A percentile compares a stretch with the other conserved stretches of the same genome.
These are phyloP conservation scores for Poliocrania exsul DNA, from an alignment of 2,797 vertebrate genomes.

Conservation along the genomic window DNA sequence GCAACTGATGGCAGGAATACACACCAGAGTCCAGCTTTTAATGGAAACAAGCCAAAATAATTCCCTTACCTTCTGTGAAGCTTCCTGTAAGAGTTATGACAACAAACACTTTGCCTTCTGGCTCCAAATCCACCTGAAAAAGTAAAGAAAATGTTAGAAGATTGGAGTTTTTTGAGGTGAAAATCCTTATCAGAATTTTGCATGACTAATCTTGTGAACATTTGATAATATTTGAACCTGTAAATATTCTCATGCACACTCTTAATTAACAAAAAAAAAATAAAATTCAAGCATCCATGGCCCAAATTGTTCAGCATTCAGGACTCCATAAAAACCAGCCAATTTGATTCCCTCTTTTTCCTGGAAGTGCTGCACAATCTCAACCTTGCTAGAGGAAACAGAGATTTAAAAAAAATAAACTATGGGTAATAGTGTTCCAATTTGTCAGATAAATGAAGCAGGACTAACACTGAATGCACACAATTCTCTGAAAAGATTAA, in stretches of 20 bases:
- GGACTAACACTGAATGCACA: neutral
- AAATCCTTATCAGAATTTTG: neutral
- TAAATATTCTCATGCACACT: neutral
- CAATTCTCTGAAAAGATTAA: neutral
- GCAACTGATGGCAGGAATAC: neutral
- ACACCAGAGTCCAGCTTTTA: neutral
- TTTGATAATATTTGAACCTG: neutral
- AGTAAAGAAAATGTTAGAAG: neutral
- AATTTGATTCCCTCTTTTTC: neutral
- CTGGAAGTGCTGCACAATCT: neutral
- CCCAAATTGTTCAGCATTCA: neutral
- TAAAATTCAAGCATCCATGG: neutral
- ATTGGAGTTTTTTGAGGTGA: neutral
- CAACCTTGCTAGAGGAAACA: neutral
- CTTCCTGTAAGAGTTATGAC: slow-evolving; percentile 88
- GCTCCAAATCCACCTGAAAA: slow-evolving; percentile 94
- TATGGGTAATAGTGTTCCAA: neutral
- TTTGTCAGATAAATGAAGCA: neutral
- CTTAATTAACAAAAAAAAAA: neutral
- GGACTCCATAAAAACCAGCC: neutral
- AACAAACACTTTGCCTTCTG: slow-evolving; percentile 94
- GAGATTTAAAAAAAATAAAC: neutral
- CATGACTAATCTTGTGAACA: neutral
- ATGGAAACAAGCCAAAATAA: neutral
- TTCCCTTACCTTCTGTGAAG: slow-evolving; percentile 89